Percentiles rank a stretch among this genome's conserved stretches.
Evolutionary conservation across 2,113 vertebrate genomes (phyloP).

Genomic region (Argyrosomus japonicus): DNA sequence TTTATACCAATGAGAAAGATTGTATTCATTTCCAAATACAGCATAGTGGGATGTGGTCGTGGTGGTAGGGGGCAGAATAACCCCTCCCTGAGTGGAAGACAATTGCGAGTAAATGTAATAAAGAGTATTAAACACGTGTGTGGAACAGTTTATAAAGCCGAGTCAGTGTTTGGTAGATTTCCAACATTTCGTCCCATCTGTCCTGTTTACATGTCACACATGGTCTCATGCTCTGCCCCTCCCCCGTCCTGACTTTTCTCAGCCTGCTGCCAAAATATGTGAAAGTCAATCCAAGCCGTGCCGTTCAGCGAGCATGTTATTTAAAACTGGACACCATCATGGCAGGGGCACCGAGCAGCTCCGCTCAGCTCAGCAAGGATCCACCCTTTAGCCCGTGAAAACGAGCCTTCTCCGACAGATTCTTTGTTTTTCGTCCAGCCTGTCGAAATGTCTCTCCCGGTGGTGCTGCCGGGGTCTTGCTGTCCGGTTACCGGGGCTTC

Average conservation of each 20-base stretch:
- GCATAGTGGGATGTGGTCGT: too few species aligned
- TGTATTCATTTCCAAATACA: neutral
- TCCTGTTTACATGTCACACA: constrained; percentile 39
- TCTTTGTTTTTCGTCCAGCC: neutral
- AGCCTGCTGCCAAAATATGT: constrained; percentile 49
- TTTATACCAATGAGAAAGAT: neutral
- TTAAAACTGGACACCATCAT: constrained; percentile 32
- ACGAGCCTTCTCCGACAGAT: neutral
- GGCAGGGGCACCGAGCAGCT: neutral
- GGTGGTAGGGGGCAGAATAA: too few species aligned
- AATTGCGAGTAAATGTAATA: too few species aligned
- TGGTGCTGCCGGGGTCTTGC: constrained; percentile 87
- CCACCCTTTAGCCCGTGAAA: neutral
- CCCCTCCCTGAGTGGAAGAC: too few species aligned
- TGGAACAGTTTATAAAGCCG: neutral
- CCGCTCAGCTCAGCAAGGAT: neutral
- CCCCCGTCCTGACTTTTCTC: constrained; percentile 8
- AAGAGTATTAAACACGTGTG: too few species aligned
- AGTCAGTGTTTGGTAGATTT: too few species aligned
- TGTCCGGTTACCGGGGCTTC: constrained; percentile 82
- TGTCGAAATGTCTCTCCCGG: constrained; percentile 84
- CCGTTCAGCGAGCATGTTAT: constrained; percentile 32
- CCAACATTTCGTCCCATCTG: too few species aligned
- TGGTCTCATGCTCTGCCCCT: constrained; percentile 13
- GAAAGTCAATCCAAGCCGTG: constrained; percentile 42